These are phyloP conservation scores for Caranx ignobilis DNA, from an alignment of 2,113 vertebrate genomes.

Conservation along the genomic window DNA sequence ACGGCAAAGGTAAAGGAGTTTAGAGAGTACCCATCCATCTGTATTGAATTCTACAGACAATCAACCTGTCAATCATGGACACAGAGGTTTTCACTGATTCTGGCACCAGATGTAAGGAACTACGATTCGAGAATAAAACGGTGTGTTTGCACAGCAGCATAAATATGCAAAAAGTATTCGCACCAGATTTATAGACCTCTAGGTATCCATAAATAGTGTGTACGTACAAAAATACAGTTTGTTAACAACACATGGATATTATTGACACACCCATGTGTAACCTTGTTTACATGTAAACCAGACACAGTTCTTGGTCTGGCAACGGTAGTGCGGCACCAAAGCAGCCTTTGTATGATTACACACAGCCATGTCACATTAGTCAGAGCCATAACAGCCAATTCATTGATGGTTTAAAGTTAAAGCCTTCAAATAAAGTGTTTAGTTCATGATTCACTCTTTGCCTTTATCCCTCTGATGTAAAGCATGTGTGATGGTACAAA, in stretches of 20 bases:
- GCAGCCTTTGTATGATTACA: slow-evolving; percentile 7
- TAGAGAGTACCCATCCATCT: background rate
- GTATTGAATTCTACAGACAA: slow-evolving; percentile 9
- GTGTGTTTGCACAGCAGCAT: background rate
- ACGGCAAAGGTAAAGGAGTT: slow-evolving; percentile 8
- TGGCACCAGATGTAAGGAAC: background rate
- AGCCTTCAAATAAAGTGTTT: background rate
- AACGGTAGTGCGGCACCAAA: slow-evolving; percentile 17
- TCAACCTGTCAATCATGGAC: background rate
- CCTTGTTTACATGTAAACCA: slow-evolving; percentile 11
- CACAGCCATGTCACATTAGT: background rate
- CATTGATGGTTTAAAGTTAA: background rate
- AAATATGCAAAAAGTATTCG: background rate
- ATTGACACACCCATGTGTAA: background rate
- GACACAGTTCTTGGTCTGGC: background rate
- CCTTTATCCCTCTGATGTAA: background rate
- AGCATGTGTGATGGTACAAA: background rate
- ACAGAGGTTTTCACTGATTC: background rate
- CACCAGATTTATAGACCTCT: background rate
- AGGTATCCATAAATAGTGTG: background rate
- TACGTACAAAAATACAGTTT: background rate
- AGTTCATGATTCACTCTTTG: background rate
- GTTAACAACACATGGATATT: background rate
- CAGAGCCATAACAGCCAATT: background rate
- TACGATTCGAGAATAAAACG: background rate